A percentile compares a stretch with the other conserved stretches of the same genome.
Evolutionary conservation across 2,888 invertebrate species (phyloP).

Genomic region (Ferrisia virgata): DNA sequence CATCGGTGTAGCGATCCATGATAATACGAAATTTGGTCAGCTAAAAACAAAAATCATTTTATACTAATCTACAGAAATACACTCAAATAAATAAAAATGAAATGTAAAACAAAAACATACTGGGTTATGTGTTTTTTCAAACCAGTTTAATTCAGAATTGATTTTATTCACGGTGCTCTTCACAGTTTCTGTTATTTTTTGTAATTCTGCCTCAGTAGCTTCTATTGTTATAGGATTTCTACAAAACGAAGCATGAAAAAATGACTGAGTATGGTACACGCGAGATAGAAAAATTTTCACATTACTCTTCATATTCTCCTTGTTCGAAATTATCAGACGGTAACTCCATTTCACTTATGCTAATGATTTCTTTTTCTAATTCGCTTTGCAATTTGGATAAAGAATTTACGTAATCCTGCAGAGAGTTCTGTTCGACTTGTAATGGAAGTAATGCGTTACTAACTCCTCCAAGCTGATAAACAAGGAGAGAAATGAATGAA

Average conservation of each 20-base stretch:
- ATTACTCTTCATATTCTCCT: slow-evolving; percentile 35
- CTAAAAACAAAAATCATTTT: not conserved
- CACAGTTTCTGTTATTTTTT: not conserved
- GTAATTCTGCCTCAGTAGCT: slow-evolving; percentile 13
- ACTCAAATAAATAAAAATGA: not conserved
- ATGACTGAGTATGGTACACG: not conserved
- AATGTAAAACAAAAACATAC: not conserved
- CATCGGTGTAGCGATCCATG: slow-evolving; percentile 40
- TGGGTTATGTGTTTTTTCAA: slow-evolving; percentile 22
- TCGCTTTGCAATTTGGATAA: slow-evolving; percentile 28
- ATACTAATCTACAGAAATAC: not conserved
- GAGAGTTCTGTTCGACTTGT: slow-evolving; percentile 39
- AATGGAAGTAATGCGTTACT: not conserved
- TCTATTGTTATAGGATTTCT: slow-evolving; percentile 29
- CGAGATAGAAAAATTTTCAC: not conserved
- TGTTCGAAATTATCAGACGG: not conserved
- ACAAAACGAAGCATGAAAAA: not conserved
- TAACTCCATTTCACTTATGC: slow-evolving; percentile 1
- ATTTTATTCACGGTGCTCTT: slow-evolving; percentile 30
- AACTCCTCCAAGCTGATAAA: slow-evolving; percentile 11
- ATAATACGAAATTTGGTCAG: slow-evolving; percentile 29
- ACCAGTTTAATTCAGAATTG: not conserved
- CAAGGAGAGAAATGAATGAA: not conserved
- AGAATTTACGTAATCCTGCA: slow-evolving; percentile 3
- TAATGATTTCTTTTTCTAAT: slow-evolving; percentile 15